Conservation (phyloP, 2,113 vertebrate genomes). For the Fregetta grallaria region DNA sequence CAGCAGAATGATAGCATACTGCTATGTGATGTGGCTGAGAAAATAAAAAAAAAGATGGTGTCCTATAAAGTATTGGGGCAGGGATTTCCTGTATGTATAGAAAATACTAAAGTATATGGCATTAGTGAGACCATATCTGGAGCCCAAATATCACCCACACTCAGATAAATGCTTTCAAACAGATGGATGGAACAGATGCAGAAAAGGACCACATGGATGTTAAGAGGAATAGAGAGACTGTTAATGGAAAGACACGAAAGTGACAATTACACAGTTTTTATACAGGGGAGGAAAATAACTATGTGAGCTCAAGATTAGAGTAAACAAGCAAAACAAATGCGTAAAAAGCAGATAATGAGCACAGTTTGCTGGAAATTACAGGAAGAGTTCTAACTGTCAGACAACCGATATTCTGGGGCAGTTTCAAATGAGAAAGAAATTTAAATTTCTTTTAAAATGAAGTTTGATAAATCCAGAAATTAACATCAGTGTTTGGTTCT, state of each 20-base stretch:
- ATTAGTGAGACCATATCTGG: not conserved
- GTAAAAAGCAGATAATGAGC: not conserved
- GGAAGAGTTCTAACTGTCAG: not conserved
- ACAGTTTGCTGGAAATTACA: not conserved
- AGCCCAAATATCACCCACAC: not conserved
- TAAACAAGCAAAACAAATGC: not conserved
- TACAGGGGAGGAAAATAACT: not conserved
- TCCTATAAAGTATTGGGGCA: not conserved
- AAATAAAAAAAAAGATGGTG: not conserved
- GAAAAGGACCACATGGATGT: not conserved
- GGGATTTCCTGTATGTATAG: not conserved
- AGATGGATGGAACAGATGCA: conserved; percentile 7
- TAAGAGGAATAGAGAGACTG: not conserved
- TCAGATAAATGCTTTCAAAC: not conserved
- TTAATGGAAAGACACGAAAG: not conserved
- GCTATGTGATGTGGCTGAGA: not conserved
- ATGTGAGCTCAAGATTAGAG: not conserved
- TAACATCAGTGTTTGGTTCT: not conserved
- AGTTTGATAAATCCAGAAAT: not conserved
- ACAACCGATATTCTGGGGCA: rapidly evolving
- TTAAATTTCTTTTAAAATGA: not conserved
- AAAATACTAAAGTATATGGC: not conserved
- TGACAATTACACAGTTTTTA: not conserved
- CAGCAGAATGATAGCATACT: not conserved
- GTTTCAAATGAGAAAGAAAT: not conserved